Base-by-base conservation (phyloP, 2,888 invertebrate genomes). In the Caenorhabditis doughertyi region DNA sequence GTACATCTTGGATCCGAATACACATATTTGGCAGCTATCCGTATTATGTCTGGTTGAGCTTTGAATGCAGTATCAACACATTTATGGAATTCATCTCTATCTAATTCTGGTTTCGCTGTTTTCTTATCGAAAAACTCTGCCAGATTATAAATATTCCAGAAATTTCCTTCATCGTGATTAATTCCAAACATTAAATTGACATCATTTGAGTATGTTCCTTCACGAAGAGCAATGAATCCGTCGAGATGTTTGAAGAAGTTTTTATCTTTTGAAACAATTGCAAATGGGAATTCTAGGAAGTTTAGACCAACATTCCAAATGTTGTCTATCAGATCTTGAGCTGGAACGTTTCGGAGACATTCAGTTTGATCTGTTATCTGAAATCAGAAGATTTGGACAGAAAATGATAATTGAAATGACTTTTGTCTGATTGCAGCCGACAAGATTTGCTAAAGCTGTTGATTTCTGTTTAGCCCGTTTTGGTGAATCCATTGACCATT, bases 401-500 rank as follows among this genome's bases (percentile, higher is more conserved):
- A n/a, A n/a, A n/a, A n/a, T n/a, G n/a, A n/a, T n/a, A n/a, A n/a
- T n/a, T n/a, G n/a, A n/a, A n/a, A n/a, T n/a, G 44, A 86, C 85
- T 53, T 74, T 71, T 29, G 90, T 89, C 27, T 84, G 83, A 74
- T 90, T 96, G 92, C 97, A 97, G 84, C 95, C 95, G 90, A 96
- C 96, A 91, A 96, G 96, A 84, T 95, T 95, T 7, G 97, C 95
- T 71, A 98, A 93, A 42, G 95, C 94, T 85, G 95, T 94, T 2
- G 95, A 96, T 85, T 97, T 96, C 88, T 95, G 95, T 70, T 90
- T 95, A 0, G 93, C 93, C 89, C 95, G 94, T 91, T 96, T 95
- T 7, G 95, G 95, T 13, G 95, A 95, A 95, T 97, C 96, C 93
- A 95, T 96, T 91, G 96, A 96, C 98, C 98, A 98, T 0, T 96